Conservation (phyloP, 2,113 vertebrate species). For the Naja naja region DNA sequence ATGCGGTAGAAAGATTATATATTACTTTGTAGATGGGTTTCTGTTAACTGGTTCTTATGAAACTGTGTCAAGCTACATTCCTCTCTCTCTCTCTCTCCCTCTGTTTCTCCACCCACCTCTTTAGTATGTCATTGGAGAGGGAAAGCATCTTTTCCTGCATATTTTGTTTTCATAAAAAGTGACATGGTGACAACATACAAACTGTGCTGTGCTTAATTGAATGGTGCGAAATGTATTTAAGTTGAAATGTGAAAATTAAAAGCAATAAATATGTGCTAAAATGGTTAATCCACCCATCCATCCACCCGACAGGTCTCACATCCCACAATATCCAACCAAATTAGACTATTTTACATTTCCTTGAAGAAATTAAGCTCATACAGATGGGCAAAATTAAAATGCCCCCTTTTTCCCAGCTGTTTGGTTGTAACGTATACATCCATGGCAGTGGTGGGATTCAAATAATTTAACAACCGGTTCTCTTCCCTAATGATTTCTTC, state of each 20-base stretch:
- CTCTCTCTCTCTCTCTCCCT: neutral
- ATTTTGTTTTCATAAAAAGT: neutral
- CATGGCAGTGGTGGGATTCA: no score
- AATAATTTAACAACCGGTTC: no score
- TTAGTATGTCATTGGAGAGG: neutral
- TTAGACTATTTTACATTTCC: neutral
- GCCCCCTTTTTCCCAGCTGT: neutral
- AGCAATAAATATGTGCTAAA: neutral
- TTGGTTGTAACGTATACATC: neutral
- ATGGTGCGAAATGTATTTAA: neutral
- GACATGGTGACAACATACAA: neutral
- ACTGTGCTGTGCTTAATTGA: neutral
- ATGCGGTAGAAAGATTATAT: neutral
- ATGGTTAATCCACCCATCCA: neutral
- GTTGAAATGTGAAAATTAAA: neutral
- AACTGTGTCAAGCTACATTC: neutral
- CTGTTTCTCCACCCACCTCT: neutral
- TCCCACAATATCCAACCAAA: neutral
- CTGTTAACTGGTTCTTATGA: constrained; percentile 11
- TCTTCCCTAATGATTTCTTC: no score
- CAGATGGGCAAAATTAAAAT: neutral
- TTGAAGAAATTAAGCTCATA: neutral
- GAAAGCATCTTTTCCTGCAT: neutral
- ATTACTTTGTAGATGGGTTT: constrained; percentile 27
- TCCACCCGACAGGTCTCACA: neutral